A percentile compares a stretch with the other conserved stretches of the same genome.
phyloP scores from a whole-genome alignment of 1,140 invertebrate species.

The Hycleus cichorii region DNA sequence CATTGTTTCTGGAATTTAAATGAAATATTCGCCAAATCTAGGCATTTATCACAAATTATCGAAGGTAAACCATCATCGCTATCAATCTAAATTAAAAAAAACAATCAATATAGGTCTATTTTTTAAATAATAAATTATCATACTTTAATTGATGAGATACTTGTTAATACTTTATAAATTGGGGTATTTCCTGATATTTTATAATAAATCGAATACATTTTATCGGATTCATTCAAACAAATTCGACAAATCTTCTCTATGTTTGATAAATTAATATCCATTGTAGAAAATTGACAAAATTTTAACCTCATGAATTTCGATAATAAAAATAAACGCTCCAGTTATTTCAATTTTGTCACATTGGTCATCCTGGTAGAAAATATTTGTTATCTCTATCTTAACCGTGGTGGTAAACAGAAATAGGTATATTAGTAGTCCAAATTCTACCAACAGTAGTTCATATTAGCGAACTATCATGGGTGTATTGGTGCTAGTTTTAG shows the following conservation, averaged over 20 bases:
- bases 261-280: too few species aligned
- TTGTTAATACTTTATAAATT: slow-evolving; percentile 23
- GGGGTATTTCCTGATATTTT: slow-evolving; percentile 18
- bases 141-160: slow-evolving; percentile 24
- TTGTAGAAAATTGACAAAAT: too few species aligned
- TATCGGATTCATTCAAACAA: slow-evolving; percentile 21
- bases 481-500: too few species aligned
- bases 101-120: neutral
- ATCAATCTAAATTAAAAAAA: slow-evolving; percentile 17
- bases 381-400: too few species aligned
- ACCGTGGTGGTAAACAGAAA: too few species aligned
- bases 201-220: slow-evolving; percentile 25
- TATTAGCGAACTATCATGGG: too few species aligned
- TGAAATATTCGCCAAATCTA: slow-evolving; percentile 22
- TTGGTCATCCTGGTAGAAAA: too few species aligned
- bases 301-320: too few species aligned
- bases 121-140: neutral
- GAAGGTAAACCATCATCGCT: slow-evolving; percentile 24
- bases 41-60: slow-evolving; percentile 26
- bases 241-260: slow-evolving; percentile 20
- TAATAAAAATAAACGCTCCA: too few species aligned
- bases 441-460: too few species aligned
- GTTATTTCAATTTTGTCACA: too few species aligned
- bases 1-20: slow-evolving; percentile 31
- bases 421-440: too few species aligned